Evolutionary conservation across 2,797 vertebrate genomes (phyloP), one percentile per base, ranked within the genome.

Genomic region (Nannoperca obscura): DNA sequence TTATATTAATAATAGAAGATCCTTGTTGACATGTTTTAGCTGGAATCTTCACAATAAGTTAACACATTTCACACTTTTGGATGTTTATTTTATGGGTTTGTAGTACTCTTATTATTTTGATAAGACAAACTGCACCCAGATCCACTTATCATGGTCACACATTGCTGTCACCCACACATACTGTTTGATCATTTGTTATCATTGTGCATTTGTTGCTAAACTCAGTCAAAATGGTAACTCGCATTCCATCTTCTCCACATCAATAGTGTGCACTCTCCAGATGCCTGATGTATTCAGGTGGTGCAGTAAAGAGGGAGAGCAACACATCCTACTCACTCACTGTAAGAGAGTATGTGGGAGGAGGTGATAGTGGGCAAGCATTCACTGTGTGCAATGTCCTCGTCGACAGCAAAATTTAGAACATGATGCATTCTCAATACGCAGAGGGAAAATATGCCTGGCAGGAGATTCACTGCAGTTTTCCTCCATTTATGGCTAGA

Each of bases 291-390:
- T 74, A 84, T 84, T 90, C 82, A 88, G 86, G 83, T 82, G 84
- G 76, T 54, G 76, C 81, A 85, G 80, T 42, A 63, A 81, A 86
- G 78, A 80, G 71, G 68, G 82, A 86, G 86, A 90, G 81, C 82
- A 86, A 81, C 87, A 80, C 89, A 88, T 91, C 92, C 91, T 76
- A 91, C 92, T 94, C 91, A 79, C 87, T 89, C 90, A 69, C 85
- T 90, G 88, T 73, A 84, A 76, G 80, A 89, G 87, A 86, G 81
- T 70, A 85, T 46, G 94, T 95, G 93, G 94, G 94, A 91, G 93
- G 91, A 93, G 91, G 92, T 92, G 92, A 93, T 84, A 88, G 82
- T 69, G 76, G 88, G 89, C 89, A 75, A 86, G 87, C 79, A 65
- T 88, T 90, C 80, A 50, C 75, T 89, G 81, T 87, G 87, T 85